Conservation (phyloP, 2,113 vertebrate species). For the Trochalopteron elliotii region DNA sequence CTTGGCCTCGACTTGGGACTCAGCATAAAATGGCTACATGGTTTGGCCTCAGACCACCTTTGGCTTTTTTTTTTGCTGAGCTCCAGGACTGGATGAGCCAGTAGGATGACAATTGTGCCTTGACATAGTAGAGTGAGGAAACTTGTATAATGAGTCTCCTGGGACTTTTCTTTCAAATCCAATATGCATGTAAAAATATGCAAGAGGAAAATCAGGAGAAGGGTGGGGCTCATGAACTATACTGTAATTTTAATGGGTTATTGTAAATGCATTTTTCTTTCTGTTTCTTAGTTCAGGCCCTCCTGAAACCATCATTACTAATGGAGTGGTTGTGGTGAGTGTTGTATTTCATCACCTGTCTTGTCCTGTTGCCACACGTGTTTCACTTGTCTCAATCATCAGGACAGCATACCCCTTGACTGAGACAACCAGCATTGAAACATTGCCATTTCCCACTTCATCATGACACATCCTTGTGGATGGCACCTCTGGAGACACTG, state of each 20-base stretch:
- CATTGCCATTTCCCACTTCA: not conserved
- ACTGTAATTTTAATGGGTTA: not conserved
- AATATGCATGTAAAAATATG: not conserved
- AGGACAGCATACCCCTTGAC: not conserved
- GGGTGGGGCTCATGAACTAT: not conserved
- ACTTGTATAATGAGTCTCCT: not conserved
- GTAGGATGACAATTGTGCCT: not conserved
- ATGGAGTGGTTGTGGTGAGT: conserved; percentile 72
- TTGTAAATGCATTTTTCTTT: conserved; percentile 32
- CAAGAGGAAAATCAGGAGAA: not conserved
- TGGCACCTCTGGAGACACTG: not conserved
- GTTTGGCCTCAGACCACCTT: not conserved
- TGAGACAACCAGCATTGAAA: not conserved
- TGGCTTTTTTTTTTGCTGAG: not conserved
- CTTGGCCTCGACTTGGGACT: not conserved
- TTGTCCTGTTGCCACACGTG: not conserved
- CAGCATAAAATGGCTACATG: not conserved
- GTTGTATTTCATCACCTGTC: not conserved
- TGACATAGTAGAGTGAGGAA: not conserved
- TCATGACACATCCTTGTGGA: not conserved
- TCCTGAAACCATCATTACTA: conserved; percentile 67
- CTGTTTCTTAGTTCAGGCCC: conserved; percentile 56
- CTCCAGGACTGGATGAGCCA: not conserved
- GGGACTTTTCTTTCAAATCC: not conserved
- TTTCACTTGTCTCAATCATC: not conserved